Base-by-base conservation (phyloP, 2,888 invertebrate species). In the Macaria liturata region DNA sequence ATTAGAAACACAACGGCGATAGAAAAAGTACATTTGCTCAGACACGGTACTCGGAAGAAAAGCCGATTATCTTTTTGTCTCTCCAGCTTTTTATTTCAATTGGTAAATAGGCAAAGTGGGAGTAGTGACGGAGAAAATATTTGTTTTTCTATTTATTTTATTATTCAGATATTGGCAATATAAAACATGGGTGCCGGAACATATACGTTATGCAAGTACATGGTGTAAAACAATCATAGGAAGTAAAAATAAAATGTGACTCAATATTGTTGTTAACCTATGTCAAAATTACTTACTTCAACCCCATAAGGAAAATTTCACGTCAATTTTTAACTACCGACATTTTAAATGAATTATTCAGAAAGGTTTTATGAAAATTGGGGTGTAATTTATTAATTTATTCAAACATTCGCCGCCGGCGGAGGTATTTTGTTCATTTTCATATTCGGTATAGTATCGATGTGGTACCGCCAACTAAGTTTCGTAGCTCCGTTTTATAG, bases 401-500 rank as follows among this genome's bases (percentile, higher is more conserved):
- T 72, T 74, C 68, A 67, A 61, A 66, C 65, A 67, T 55, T 67
- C 55, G 53, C 57, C 65, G 65, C 52, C 55, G 56, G 58, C 45
- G 52, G 48, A 62, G 61, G 57, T 54, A 61, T 71, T 73, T 71
- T 71, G 71, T 72, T 72, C 68, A 72, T 76, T 80, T 80, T 73
- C 71, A 74, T 76, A 80, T 78, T 79, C 56, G 54, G 69, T 67
- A 62, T 20, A 37, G 65, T 76, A 80, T 81, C 75, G 78, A 79
- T 65, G 72, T 71, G 62, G 62, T 73, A 73, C 72, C 71, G 72
- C 72, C 71, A 78, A 78, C 80, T 76, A 78, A 83, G 85, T 84
- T 82, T 78, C 70, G 76, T 76, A 74, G 75, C 75, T 49, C 52
- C 44, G 68, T 72, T 86, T 84, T 86, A 86, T 81, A 69, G 78